A percentile compares a stretch with the other conserved stretches of the same genome.
phyloP scores from a whole-genome alignment of 2,797 vertebrate genomes.

The Streptopelia turtur region DNA sequence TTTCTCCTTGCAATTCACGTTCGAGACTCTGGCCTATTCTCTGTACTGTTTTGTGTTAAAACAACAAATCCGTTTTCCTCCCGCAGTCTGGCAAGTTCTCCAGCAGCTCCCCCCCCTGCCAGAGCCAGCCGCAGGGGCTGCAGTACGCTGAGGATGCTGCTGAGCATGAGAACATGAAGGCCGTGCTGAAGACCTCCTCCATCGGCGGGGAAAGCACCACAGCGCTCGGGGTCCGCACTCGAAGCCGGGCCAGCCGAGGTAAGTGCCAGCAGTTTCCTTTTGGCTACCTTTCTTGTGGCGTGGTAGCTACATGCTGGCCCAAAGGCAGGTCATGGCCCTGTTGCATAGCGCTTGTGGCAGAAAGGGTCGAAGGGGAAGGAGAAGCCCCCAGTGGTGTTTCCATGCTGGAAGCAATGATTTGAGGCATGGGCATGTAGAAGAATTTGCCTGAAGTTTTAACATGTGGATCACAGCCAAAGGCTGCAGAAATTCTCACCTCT shows the following conservation, averaged over 20 bases:
- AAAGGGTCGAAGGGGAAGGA: not conserved
- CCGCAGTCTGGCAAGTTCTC: constrained; percentile 91
- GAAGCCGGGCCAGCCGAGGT: constrained; percentile 87
- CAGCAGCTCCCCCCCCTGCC: constrained; percentile 73
- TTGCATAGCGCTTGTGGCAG: fast-evolving
- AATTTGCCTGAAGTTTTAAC: not conserved
- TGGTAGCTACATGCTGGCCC: fast-evolving
- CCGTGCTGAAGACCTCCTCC: constrained; percentile 86
- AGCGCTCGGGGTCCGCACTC: constrained; percentile 84
- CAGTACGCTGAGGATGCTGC: constrained; percentile 87
- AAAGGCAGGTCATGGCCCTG: fast-evolving
- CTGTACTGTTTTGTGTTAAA: not conserved
- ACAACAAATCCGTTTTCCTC: not conserved
- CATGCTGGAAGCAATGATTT: not conserved
- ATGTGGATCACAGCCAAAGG: too few relatives aligned
- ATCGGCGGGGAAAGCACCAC: constrained; percentile 72
- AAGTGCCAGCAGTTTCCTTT: not conserved
- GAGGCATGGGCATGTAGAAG: too few relatives aligned
- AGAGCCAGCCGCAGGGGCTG: constrained; percentile 82
- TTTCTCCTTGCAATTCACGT: not conserved
- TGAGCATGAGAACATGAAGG: constrained; percentile 97
- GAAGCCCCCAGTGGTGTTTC: not conserved
- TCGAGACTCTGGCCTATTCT: not conserved
- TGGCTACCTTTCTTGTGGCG: fast-evolving
- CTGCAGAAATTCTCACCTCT: not conserved